Base-by-base conservation (phyloP, 2,797 vertebrate genomes). In the Hydrophis major region DNA sequence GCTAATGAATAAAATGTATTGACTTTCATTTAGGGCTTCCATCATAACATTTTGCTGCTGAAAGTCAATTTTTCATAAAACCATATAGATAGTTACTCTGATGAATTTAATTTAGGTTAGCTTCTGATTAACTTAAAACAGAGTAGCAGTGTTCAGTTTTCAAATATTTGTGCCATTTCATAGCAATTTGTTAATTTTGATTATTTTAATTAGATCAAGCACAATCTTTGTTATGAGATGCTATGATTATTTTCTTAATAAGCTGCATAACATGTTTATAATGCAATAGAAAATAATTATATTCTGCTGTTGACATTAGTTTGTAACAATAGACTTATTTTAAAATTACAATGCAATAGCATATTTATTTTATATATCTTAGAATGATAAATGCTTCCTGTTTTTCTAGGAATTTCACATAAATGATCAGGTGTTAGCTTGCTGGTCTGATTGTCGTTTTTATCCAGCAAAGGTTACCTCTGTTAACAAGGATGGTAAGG, bases 361-460 rank as follows among this genome's bases (percentile, higher is more conserved):
- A 66, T 90, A 16, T 4, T 61, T 57, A 50, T 55, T 88, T 90
- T 42, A 10, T 94, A 69, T 56, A 74, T n/a, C 91, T 89, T 10
- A 92, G n/a, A 42, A 92, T 95, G 89, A 28, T 87, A 87, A 93
- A 90, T 93, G 0, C 96, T 95, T 25, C 87, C 28, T 56, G 89
- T 93, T 20, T 94, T 95, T 94, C 57, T 96, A 99, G 99, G 98
- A 98, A 93, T 99, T 99, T 97, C 98, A 98, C 90, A 98, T 99
- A 96, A 98, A 99, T 66, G 99, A 99, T 86, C 98, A 99, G 94
- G 99, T 99, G 7, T 97, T 99, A 96, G 99, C 99, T 25, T 99
- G 99, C 97, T 99, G 99, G 99, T 99, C 99, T 69, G 99, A 99
- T 96, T 99, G 99, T 97, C 98, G 99, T 94, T 99, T 99, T 97